phyloP scores from a whole-genome alignment of 2,888 invertebrate genomes.

The Pyrrhia umbra region DNA sequence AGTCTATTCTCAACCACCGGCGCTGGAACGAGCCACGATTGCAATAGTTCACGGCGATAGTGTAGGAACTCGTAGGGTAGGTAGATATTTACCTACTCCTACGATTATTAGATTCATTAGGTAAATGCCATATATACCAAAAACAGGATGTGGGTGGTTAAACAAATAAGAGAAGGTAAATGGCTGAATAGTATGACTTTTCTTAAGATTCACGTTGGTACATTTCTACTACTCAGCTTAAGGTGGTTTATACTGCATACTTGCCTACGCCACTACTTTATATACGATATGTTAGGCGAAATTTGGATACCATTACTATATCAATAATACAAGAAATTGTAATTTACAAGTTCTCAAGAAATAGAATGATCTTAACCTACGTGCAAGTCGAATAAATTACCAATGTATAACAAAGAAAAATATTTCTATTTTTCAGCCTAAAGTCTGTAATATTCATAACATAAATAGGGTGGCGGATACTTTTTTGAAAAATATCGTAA shows the following conservation, averaged over 20 bases:
- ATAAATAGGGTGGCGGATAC: constrained; percentile 13
- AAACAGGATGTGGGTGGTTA: background rate
- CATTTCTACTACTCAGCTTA: background rate
- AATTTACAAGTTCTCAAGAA: too few species aligned
- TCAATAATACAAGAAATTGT: too few species aligned
- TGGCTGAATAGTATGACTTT: too few species aligned
- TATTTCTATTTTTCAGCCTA: constrained; percentile 4
- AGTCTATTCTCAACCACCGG: constrained; percentile 2
- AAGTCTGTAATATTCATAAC: constrained; percentile 27
- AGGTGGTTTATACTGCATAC: background rate
- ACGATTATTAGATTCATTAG: constrained; percentile 10
- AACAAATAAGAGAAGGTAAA: background rate
- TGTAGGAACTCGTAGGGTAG: constrained; percentile 5
- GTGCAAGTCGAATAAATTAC: background rate
- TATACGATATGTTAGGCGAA: too few species aligned
- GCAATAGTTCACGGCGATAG: constrained; percentile 39
- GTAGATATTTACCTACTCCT: constrained; percentile 1
- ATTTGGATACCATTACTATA: too few species aligned
- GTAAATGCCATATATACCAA: constrained; percentile 14
- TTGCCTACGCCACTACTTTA: too few species aligned
- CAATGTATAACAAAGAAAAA: constrained; percentile 1
- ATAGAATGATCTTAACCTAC: background rate
- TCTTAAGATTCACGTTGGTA: background rate
- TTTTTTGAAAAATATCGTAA: too few species aligned
- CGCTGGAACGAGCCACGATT: constrained; percentile 13